These are phyloP conservation scores for Leptatherina wallacei DNA, from an alignment of 2,797 vertebrate species.

Conservation along the genomic window DNA sequence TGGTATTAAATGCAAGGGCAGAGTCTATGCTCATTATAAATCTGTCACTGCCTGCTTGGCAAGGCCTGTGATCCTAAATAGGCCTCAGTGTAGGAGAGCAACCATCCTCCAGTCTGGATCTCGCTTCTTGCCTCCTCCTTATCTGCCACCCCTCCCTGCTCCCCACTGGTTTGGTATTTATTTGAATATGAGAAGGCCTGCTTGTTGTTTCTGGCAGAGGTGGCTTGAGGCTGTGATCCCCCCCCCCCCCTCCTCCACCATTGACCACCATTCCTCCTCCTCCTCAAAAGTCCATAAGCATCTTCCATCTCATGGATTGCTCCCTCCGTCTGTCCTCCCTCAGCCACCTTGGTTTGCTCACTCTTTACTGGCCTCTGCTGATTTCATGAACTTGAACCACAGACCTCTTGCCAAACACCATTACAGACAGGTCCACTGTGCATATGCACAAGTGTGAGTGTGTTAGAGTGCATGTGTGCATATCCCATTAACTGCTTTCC, in stretches of 20 bases:
- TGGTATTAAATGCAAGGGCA: constrained; percentile 70
- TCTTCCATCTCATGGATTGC: constrained; percentile 46
- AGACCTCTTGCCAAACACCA: constrained; percentile 39
- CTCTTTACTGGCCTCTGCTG: constrained; percentile 50
- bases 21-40: constrained; percentile 72
- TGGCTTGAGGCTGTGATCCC: constrained; percentile 58
- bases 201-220: constrained; percentile 82
- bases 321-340: constrained; percentile 57
- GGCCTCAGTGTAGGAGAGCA: constrained; percentile 66
- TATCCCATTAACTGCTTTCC: constrained; percentile 49
- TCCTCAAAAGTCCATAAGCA: constrained; percentile 26
- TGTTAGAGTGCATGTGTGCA: constrained; percentile 42
- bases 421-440: constrained; percentile 41
- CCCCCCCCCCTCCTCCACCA: constrained; percentile 16
- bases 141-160: constrained; percentile 63
- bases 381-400: constrained; percentile 74
- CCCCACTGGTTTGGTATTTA: constrained; percentile 78
- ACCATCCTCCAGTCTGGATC: constrained; percentile 48
- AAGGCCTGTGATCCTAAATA: constrained; percentile 57
- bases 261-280: constrained; percentile 27
- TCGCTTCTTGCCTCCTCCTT: constrained; percentile 59
- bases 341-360: constrained; percentile 46
- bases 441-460: constrained; percentile 29
- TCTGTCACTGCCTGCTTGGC: constrained; percentile 75
- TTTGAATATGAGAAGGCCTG: constrained; percentile 82